phyloP scores from a whole-genome alignment of 2,888 invertebrate species.

The Papilio gigon region DNA sequence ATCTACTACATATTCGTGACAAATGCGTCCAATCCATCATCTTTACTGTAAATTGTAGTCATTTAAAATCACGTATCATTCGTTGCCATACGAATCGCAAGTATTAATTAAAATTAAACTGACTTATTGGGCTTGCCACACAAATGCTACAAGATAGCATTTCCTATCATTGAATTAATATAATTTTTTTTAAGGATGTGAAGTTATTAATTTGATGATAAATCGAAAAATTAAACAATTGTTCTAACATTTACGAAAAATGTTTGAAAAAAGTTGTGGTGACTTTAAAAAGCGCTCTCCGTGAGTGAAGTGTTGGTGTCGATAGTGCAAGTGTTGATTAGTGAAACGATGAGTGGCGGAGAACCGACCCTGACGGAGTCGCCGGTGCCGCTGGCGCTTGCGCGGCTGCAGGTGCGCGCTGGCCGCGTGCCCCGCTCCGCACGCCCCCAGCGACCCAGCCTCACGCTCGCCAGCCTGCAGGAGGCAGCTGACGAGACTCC shows the following conservation, averaged over 20 bases:
- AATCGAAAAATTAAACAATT: constrained; percentile 7
- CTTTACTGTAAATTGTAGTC: neutral
- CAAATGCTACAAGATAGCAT: constrained; percentile 14
- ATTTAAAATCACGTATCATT: constrained; percentile 2
- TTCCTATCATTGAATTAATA: constrained; percentile 8
- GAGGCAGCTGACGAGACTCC: constrained; percentile 74
- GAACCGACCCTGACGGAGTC: constrained; percentile 77
- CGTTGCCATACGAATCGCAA: neutral
- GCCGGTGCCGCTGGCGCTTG: constrained; percentile 76
- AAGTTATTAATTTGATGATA: neutral
- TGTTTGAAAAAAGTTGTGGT: constrained; percentile 63
- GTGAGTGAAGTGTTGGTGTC: constrained; percentile 56
- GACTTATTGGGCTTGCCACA: constrained; percentile 30
- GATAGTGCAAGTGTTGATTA: constrained; percentile 53
- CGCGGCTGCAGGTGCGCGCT: constrained; percentile 68
- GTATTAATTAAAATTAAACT: neutral
- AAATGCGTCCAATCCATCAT: constrained; percentile 23
- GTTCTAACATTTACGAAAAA: constrained; percentile 36
- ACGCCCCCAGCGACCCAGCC: constrained; percentile 71
- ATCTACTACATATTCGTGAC: constrained; percentile 27
- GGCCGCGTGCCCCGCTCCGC: constrained; percentile 63
- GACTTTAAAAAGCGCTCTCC: constrained; percentile 47
- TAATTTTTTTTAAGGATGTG: constrained; percentile 8
- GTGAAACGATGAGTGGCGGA: constrained; percentile 68
- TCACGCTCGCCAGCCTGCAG: constrained; percentile 75